Base-by-base conservation (phyloP, 2,797 vertebrate genomes). In the Micromesistius poutassou region DNA sequence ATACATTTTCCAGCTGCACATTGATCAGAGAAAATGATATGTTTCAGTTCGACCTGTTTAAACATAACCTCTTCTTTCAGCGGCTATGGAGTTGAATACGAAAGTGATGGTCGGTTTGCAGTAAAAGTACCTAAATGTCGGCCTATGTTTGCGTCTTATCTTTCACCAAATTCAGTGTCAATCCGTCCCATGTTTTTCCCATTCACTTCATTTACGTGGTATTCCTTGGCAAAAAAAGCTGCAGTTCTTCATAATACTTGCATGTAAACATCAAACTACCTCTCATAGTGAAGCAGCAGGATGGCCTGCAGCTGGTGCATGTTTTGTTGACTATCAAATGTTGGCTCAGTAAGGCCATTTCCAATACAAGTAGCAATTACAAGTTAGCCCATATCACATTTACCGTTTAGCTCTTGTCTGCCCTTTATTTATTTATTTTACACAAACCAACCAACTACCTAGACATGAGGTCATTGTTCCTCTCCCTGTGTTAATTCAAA, bases 401-500 rank as follows among this genome's bases (percentile, higher is more conserved):
- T 68, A 28, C 62, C 25, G 25, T 68, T 68, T 28, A 71, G 30
- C 70, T 33, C 31, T 33, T 33, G 16, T 31, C 68, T 71, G 70
- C 16, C 70, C 30, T 30, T 71, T 71, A 22, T 31, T 9, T 30
- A 14, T 31, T 31, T 77, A 80, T 79, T 81, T 71, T 71, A 75
- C 71, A 13, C 78, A 79, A 80, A n/a, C 46, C 80, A 46, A 84
- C 46, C 46, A 85, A 85, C 82, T 79, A 50, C 82, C 83, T 28
- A 9, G 13, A 33, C 79, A 80, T 89, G 83, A 86, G 82, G 77
- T 90, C 83, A 90, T 84, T 83, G 82, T 82, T 90, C 85, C 84
- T 83, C 76, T 81, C 71, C 80, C 73, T 10, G 78, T 80, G 75
- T 75, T 89, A 89, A 90, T 90, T 89, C 78, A 87, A 86, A 89